Evolutionary conservation across 2,888 invertebrate species (phyloP), one percentile per base, ranked within the genome.

Genomic region (Eupeodes luniger): DNA sequence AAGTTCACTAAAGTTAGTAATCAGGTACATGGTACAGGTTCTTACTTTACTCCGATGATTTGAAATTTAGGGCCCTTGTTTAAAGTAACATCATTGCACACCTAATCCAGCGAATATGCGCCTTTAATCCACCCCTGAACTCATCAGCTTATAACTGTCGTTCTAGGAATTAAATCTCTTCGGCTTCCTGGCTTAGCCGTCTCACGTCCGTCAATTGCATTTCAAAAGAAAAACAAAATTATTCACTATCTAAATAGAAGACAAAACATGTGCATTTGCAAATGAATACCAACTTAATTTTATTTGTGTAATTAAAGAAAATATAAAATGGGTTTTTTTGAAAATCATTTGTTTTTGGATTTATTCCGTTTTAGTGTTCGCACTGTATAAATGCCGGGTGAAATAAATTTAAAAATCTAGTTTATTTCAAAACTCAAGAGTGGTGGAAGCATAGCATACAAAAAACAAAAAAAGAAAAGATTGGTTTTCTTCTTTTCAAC

Each of bases 311-410:
- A 64, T n/a, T 44, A 40, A 61, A 10, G 14, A 62, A 40, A 40
- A 51, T 34, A 36, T 51, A 61, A 66, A 16, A 74, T n/a, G 74
- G 59, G 66, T 72, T 53, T n/a, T 40, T 72, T 79, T 67, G 55
- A 70, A 49, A 34, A 72, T 36, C 34, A 4, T 36, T 59, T n/a
- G 57, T 11, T 69, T 75, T 61, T 59, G 14, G 51, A 44, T 16
- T 12, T 59, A 64, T 53, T 49, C 49, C 27, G 14, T 70, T 79
- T 47, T 44, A 27, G 16, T 53, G 40, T 69, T 72, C 53, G 44
- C 5, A 27, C 9, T 70, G n/a, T 85, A 85, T 85, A 85, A 81
- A 85, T 66, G 77, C 67, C 67, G 77, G 67, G 55, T 62, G 51
- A 40, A 61, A 57, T 74, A 16, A 16, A 47, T 74, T 74, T 78